Evolutionary conservation across 2,113 vertebrate species (phyloP), one percentile per base, ranked within the genome.

Genomic region (Tamias sibiricus): DNA sequence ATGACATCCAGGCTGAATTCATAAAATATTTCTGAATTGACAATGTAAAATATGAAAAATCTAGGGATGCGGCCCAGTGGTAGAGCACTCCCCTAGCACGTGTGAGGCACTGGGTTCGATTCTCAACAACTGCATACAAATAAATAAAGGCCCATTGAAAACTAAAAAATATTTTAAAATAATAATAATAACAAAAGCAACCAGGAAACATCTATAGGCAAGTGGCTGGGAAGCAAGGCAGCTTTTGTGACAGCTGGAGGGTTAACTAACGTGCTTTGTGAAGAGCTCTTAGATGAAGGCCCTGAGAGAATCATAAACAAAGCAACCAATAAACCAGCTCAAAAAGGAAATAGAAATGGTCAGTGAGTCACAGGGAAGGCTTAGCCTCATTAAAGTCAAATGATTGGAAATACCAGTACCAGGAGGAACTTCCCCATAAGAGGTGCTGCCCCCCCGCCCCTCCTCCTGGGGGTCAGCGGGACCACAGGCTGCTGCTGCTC

Each of bases 401-500:
- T 28, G 37, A 22, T 42, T 54, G 71, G 32, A 52, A 64, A 82
- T 24, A 20, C 28, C 14, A 52, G 17, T 16, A 19, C 16, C 10
- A 28, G 11, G 20, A 54, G 22, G 30, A 19, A 8, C 8, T 30
- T 47, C 35, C 40, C 24, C 6, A 1, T 40, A 6, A 62, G 8
- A 1, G 30, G 77, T 16, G 14, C 32, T 37, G 2, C 32, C 22
- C 1, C 2, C 49, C 49, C 2, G 1, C 13, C 28, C 10, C 30
- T 47, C 16, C 32, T 32, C 35, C 49, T 28, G 6, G 62, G 22
- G 62, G 40, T 30, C 52, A 57, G 12, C 9, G 22, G 42, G 35
- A 32, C 28, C 0, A 4, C 6, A 0, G 2, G 8, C 30, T 37
- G 37, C 64, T 40, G 30, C 19, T 26, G 52, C 2, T 3, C 42